phyloP scores from a whole-genome alignment of 2,888 invertebrate genomes.

The Idaea dimidiata region DNA sequence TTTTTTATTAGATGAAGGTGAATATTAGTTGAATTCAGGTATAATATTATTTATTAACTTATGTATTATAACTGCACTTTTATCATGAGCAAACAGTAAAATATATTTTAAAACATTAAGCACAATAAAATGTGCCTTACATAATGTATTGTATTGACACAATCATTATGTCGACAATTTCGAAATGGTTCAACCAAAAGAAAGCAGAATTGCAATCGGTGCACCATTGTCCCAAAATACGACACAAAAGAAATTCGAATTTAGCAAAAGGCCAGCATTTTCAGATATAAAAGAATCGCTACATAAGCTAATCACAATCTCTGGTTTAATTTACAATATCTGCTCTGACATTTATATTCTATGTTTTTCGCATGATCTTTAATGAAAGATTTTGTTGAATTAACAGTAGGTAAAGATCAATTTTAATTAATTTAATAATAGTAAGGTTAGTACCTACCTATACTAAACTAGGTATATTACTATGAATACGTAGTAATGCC shows the following conservation, averaged over 20 bases:
- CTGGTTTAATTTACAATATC: constrained; percentile 7
- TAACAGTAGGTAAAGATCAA: too few species aligned
- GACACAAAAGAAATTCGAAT: constrained; percentile 61
- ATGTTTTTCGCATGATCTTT: background rate
- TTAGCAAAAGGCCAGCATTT: constrained; percentile 47
- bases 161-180: constrained; percentile 61
- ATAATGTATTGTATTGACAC: constrained; percentile 57
- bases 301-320: constrained; percentile 32
- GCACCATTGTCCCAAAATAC: constrained; percentile 71
- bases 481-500: too few species aligned
- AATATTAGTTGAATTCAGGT: background rate
- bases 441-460: too few species aligned
- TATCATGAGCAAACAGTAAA: too few species aligned
- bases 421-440: too few species aligned
- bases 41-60: too few species aligned
- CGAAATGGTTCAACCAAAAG: constrained; percentile 52
- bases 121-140: constrained; percentile 34
- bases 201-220: constrained; percentile 65
- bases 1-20: constrained; percentile 4
- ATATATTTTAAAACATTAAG: background rate
- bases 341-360: background rate
- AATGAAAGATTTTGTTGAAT: background rate
- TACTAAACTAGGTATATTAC: too few species aligned
- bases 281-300: constrained; percentile 40
- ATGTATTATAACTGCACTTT: too few species aligned